Base-by-base conservation (phyloP, 2,888 invertebrate genomes). In the Metalampra italica region DNA sequence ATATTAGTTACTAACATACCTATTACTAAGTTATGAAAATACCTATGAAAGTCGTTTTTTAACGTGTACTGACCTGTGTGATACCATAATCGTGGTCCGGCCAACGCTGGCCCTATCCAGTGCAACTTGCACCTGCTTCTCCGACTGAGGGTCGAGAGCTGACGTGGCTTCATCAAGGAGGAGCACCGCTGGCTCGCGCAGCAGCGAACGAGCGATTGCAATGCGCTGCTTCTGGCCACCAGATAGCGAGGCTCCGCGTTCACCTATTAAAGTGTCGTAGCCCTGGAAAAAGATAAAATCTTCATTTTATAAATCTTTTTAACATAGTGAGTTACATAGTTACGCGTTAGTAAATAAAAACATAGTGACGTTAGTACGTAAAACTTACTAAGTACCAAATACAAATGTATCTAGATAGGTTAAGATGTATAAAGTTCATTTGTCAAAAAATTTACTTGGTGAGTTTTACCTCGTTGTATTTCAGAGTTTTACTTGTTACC, bases 181-280 rank as follows among this genome's bases (percentile, higher is more conserved):
- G 46, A 94, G 82, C 45, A 96, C 93, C 40, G 92, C 92, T 0
- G 96, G 96, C 63, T 94, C 92, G 9, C 94, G 89, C 1, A 96
- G 90, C 53, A 96, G 75, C 0, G 96, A 96, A 39, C 96, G 88
- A 0, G 96, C 96, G 52, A 97, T 96, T 7, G 96, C 96, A 45
- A 96, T 93, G 48, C 95, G 90, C 71, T 96, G 96, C 67, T 95
- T 96, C 75, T 96, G 96, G 0, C 96, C 96, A 0, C 96, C 96
- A 3, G 94, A 94, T 45, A 96, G 82, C 54, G 95, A 95, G 0
- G 94, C 93, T 0, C 96, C 96, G 44, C 94, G 89, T 66, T 96
- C 95, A 0, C 96, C 96, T 44, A 96, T 95, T 59, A 94, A 73
- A 4, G 96, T 96, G 40, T 94, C 92, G 66, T 95, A 96, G 13